Conservation (phyloP, 2,113 vertebrate genomes). For the Chrysochloris asiatica region DNA sequence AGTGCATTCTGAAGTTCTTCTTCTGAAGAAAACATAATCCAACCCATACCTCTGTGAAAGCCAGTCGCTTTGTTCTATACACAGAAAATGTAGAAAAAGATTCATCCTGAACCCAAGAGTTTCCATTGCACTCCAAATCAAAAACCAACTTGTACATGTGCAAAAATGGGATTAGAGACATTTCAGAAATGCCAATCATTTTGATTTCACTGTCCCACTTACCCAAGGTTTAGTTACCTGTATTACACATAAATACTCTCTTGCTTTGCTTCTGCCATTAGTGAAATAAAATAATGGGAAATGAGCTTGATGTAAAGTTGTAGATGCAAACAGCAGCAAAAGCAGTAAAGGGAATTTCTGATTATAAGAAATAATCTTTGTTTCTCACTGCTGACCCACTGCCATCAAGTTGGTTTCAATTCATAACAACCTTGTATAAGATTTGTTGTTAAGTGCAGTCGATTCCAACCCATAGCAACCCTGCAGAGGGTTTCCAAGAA, state of each 20-base stretch:
- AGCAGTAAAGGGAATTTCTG: background rate
- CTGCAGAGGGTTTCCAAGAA: too few relatives aligned
- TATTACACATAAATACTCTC: background rate
- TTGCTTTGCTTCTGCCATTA: slow-evolving; percentile 3
- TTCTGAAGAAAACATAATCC: slow-evolving; percentile 87
- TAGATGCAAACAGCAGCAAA: background rate
- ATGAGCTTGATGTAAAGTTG: background rate
- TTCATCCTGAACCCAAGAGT: slow-evolving; percentile 5
- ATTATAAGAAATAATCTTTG: background rate
- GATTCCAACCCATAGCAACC: too few relatives aligned
- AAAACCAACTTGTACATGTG: slow-evolving; percentile 26
- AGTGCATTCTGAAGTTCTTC: slow-evolving; percentile 88
- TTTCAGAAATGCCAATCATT: background rate
- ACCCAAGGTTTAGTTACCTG: background rate
- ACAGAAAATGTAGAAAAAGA: slow-evolving; percentile 34
- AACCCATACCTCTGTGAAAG: slow-evolving; percentile 92
- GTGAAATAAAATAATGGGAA: background rate
- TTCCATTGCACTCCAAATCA: background rate
- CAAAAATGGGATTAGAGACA: background rate
- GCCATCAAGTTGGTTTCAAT: too few relatives aligned
- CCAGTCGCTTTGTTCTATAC: slow-evolving; percentile 91
- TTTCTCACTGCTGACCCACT: slow-evolving; percentile 36
- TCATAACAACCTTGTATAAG: too few relatives aligned
- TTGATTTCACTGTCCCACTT: background rate
- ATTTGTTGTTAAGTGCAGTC: too few relatives aligned